Conservation (phyloP, 2,113 vertebrate genomes). For the Phocoena phocoena region DNA sequence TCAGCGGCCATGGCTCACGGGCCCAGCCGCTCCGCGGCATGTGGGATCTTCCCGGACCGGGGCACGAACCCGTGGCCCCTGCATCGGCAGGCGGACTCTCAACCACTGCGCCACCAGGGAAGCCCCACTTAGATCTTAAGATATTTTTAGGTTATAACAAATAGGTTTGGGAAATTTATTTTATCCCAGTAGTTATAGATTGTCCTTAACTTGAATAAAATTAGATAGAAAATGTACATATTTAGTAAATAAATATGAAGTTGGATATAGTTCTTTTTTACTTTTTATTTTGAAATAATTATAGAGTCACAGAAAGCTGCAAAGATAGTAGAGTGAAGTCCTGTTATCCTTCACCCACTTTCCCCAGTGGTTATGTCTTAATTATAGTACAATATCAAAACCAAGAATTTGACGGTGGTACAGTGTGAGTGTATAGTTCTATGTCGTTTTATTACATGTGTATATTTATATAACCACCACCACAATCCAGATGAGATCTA, state of each 20-base stretch:
- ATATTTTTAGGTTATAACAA: conserved; percentile 54
- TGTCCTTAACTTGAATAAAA: conserved; percentile 40
- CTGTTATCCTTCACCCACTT: conserved; percentile 33
- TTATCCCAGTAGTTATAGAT: conserved; percentile 44
- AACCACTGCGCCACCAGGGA: too few relatives aligned
- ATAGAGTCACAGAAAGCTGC: conserved; percentile 19
- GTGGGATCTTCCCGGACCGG: too few relatives aligned
- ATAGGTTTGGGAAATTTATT: conserved; percentile 29
- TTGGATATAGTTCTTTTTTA: conserved; percentile 40
- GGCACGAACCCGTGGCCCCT: too few relatives aligned
- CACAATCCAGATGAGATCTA: conserved; percentile 12
- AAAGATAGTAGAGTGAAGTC: conserved; percentile 24
- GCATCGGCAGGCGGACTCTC: too few relatives aligned
- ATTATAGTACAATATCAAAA: conserved; percentile 24
- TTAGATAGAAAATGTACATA: conserved; percentile 5
- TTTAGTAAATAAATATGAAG: conserved; percentile 60
- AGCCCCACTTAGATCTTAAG: neutral
- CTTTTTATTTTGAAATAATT: conserved; percentile 54
- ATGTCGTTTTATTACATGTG: neutral
- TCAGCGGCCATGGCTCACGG: too few relatives aligned
- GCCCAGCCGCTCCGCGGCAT: too few relatives aligned
- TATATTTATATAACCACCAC: neutral
- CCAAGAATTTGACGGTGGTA: conserved; percentile 30
- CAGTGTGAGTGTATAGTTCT: conserved; percentile 16
- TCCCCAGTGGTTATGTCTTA: conserved; percentile 20